Evolutionary conservation across 2,113 vertebrate genomes (phyloP), one percentile per base, ranked within the genome.

Genomic region (Antidorcas marsupialis): DNA sequence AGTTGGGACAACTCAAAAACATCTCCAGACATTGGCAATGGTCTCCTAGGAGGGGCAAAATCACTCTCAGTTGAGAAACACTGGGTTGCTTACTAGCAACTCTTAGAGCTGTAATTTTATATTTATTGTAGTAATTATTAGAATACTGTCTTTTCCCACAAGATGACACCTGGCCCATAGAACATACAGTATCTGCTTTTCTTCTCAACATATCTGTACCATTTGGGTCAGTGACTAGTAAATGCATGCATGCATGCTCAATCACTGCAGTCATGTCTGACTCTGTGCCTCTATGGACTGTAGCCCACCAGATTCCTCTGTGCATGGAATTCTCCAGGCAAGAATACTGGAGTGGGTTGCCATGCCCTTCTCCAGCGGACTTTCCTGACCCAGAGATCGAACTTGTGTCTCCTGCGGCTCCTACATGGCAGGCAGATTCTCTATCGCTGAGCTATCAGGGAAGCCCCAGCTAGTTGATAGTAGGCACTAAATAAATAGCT

Each of bases 81-180:
- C 27, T 84, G 5, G 43, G 13, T 87, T 62, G 52, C 30, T 91
- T 36, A 45, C 21, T 25, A 89, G 43, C 16, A 82, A 57, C 19
- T 64, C 6, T 71, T 85, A 36, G 3, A 53, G 33, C 14, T 53
- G 52, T 52, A 50, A 52, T 74, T 97, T 79, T 74, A 39, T 88
- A 39, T 39, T 87, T 74, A 74, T 57, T 89, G 30, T 43, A 84
- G 89, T 57, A 81, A 96, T 71, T 95, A 64, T 93, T 90, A 93
- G 36, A 91, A 64, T 76, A 81, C 5, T 59, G 4, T 64, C 50
- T 88, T 90, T 21, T 52, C 19, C 11, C 17, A 33, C 12, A 91
- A 84, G 50, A 55, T 89, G 33, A 79, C 55, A 87, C 6, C 5
- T 92, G 79, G 2, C 25, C 5, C 19, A 25, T 28, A 64, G 27